phyloP scores from a whole-genome alignment of 2,113 vertebrate species.

The Poeciliopsis retropinna region DNA sequence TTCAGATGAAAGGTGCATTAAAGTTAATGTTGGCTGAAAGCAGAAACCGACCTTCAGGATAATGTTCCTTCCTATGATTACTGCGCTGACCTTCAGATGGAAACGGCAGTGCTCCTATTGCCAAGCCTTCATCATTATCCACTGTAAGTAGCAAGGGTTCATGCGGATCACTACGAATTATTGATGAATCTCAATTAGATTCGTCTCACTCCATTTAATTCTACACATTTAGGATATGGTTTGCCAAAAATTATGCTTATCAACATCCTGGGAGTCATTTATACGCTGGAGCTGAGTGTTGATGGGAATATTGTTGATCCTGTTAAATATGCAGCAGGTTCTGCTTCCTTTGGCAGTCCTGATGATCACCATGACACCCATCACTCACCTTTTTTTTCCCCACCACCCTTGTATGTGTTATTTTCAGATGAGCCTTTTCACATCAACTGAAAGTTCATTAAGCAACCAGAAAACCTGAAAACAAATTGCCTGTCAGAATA shows the following conservation, averaged over 20 bases:
- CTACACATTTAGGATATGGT: slow-evolving; percentile 52
- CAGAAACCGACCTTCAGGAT: slow-evolving; percentile 45
- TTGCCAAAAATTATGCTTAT: slow-evolving; percentile 53
- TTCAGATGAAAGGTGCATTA: slow-evolving; percentile 47
- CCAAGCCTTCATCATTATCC: slow-evolving; percentile 59
- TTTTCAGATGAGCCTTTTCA: slow-evolving; percentile 50
- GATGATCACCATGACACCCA: slow-evolving; percentile 49
- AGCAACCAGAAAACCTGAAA: slow-evolving; percentile 35
- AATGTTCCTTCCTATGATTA: slow-evolving; percentile 57
- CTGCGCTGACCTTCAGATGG: slow-evolving; percentile 61
- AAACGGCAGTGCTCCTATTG: slow-evolving; percentile 26
- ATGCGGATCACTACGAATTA: slow-evolving; percentile 61
- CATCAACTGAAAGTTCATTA: slow-evolving; percentile 44
- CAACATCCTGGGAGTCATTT: slow-evolving; percentile 59
- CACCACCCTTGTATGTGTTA: slow-evolving; percentile 6
- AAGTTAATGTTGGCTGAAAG: slow-evolving; percentile 44
- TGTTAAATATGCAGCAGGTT: slow-evolving; percentile 48
- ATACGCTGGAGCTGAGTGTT: slow-evolving; percentile 33
- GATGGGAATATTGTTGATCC: slow-evolving; percentile 57
- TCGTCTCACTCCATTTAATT: slow-evolving; percentile 64
- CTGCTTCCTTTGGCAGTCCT: slow-evolving; percentile 44
- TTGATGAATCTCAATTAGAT: slow-evolving; percentile 69
- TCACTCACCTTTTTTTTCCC: slow-evolving; percentile 19
- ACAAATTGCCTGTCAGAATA: slow-evolving; percentile 25
- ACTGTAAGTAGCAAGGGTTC: slow-evolving; percentile 54